phyloP scores from a whole-genome alignment of 2,888 invertebrate genomes.

The Megaustenia siamemsis region DNA sequence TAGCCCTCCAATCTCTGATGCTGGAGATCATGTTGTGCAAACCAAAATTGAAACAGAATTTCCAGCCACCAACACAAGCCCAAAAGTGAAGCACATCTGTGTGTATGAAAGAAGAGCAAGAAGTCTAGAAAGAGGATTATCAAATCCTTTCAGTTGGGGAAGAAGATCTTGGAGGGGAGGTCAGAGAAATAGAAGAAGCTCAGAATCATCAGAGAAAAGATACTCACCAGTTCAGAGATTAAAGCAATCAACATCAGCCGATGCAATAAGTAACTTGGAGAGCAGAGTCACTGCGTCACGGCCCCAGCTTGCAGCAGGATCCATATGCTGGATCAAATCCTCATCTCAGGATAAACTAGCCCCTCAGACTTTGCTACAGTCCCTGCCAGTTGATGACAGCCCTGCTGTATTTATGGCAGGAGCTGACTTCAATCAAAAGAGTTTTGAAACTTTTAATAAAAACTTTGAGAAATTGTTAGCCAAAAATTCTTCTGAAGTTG shows the following conservation, averaged over 20 bases:
- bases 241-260: slow-evolving; percentile 53
- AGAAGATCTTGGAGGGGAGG: slow-evolving; percentile 25
- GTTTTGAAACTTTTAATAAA: slow-evolving; percentile 52
- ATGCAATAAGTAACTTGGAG: slow-evolving; percentile 42
- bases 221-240: slow-evolving; percentile 27
- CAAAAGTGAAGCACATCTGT: slow-evolving; percentile 71
- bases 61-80: slow-evolving; percentile 75
- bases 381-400: slow-evolving; percentile 23
- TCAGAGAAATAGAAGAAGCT: slow-evolving; percentile 27
- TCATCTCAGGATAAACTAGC: slow-evolving; percentile 38
- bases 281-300: slow-evolving; percentile 3
- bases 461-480: slow-evolving; percentile 51
- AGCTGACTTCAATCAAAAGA: slow-evolving; percentile 45
- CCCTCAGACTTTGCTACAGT: slow-evolving; percentile 33
- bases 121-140: slow-evolving; percentile 54
- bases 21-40: slow-evolving; percentile 56
- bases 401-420: slow-evolving; percentile 26
- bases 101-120: slow-evolving; percentile 62
- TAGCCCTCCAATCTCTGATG: slow-evolving; percentile 20
- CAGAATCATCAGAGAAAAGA: slow-evolving; percentile 40
- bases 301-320: background rate
- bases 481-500: slow-evolving; percentile 39
- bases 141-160: slow-evolving; percentile 21
- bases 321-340: slow-evolving; percentile 17
- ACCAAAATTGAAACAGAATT: slow-evolving; percentile 76